Evolutionary conservation across 2,888 invertebrate species (phyloP).

Genomic region (Stenchaetothrips biformis): DNA sequence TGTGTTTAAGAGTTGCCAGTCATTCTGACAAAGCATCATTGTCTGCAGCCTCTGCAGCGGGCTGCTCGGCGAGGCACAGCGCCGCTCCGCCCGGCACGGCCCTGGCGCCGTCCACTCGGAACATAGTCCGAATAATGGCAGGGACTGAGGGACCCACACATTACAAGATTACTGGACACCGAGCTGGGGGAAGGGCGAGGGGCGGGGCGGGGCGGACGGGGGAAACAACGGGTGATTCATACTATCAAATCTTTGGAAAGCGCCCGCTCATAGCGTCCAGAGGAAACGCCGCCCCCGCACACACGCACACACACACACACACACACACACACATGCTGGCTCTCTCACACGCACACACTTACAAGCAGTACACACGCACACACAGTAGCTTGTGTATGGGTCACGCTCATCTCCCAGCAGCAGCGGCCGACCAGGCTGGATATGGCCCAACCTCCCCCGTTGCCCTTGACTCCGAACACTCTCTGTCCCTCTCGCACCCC

Average conservation of each 20-base stretch:
- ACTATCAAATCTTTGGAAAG: slow-evolving; percentile 23
- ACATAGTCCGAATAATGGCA: slow-evolving; percentile 23
- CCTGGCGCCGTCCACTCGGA: background rate
- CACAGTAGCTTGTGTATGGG: too few relatives aligned
- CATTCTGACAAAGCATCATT: slow-evolving; percentile 21
- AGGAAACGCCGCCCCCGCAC: too few relatives aligned
- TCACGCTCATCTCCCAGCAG: too few relatives aligned
- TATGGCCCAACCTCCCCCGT: too few relatives aligned
- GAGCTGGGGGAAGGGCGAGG: background rate
- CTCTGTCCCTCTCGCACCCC: too few relatives aligned
- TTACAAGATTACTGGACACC: slow-evolving; percentile 24
- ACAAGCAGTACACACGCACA: too few relatives aligned
- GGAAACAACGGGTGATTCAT: slow-evolving; percentile 20
- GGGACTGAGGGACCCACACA: background rate
- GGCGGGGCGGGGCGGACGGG: background rate
- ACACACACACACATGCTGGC: too few relatives aligned
- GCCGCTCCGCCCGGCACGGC: too few relatives aligned
- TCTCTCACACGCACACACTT: too few relatives aligned
- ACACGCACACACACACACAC: too few relatives aligned
- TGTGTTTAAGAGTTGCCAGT: slow-evolving; percentile 21
- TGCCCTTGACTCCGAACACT: too few relatives aligned
- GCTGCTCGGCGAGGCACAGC: background rate
- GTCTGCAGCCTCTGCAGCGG: slow-evolving; percentile 6
- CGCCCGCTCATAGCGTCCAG: background rate
- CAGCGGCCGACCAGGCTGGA: too few relatives aligned